Evolutionary conservation across 1,140 invertebrate genomes (phyloP).

Genomic region (Microplitis mediator): DNA sequence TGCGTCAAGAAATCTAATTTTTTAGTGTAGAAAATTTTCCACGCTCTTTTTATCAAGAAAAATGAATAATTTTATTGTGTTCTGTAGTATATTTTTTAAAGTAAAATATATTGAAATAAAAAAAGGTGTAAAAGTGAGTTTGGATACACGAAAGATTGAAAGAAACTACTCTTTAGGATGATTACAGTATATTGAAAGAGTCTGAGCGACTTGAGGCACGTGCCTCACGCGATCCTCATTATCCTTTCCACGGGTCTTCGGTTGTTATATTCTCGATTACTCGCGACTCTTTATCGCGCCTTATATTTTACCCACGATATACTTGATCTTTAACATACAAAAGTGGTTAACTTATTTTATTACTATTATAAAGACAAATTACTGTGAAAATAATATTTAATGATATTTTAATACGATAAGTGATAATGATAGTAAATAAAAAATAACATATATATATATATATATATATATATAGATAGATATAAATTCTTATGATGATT

Average conservation of each 20-base stretch:
- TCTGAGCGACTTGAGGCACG: conserved; percentile 50
- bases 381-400: background rate
- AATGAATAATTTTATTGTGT: no score
- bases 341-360: background rate
- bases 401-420: no score
- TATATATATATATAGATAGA: no score
- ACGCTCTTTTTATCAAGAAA: no score
- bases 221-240: conserved; percentile 58
- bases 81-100: background rate
- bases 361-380: no score
- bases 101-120: background rate
- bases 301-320: background rate
- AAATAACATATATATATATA: no score
- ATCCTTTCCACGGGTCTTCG: conserved; percentile 37
- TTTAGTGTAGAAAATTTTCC: no score
- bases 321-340: background rate
- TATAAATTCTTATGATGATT: no score
- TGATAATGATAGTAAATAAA: no score
- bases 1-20: no score
- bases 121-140: conserved; percentile 34
- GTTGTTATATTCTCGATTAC: conserved; percentile 3
- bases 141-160: conserved; percentile 18
- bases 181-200: conserved; percentile 41
- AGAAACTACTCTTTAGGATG: conserved; percentile 47
- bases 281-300: conserved; percentile 16